These are phyloP conservation scores for Chirona hameri DNA, from an alignment of 2,888 invertebrate genomes.

Conservation along the genomic window DNA sequence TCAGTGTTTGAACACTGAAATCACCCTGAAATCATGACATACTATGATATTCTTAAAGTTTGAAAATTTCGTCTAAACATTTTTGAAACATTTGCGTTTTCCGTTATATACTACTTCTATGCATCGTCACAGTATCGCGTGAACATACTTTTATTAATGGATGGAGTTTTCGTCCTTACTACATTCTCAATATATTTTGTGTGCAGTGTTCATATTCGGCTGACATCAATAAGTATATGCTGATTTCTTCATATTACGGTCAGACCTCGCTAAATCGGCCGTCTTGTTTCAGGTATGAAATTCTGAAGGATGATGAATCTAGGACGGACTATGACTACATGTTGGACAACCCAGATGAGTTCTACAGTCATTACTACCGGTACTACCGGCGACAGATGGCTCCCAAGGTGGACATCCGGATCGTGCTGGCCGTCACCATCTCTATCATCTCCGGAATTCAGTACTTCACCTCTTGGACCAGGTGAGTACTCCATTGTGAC, in stretches of 20 bases:
- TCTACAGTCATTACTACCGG: slow-evolving; percentile 85
- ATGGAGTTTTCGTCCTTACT: too few relatives aligned
- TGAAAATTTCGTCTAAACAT: not conserved
- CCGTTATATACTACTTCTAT: too few relatives aligned
- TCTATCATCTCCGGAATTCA: slow-evolving; percentile 80
- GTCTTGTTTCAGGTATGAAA: slow-evolving; percentile 58
- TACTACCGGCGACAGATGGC: slow-evolving; percentile 83
- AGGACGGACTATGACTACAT: slow-evolving; percentile 88
- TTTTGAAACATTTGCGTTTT: too few relatives aligned
- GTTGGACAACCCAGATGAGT: slow-evolving; percentile 90
- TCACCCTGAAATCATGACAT: too few relatives aligned
- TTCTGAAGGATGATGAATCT: slow-evolving; percentile 83
- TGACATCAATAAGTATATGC: too few relatives aligned
- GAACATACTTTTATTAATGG: too few relatives aligned
- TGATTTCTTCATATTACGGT: too few relatives aligned
- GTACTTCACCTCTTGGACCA: slow-evolving; percentile 72
- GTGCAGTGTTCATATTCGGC: too few relatives aligned
- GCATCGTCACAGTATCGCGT: too few relatives aligned
- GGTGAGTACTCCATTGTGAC: slow-evolving; percentile 51
- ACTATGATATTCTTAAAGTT: too few relatives aligned
- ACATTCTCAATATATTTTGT: not conserved
- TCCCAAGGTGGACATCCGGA: slow-evolving; percentile 84
- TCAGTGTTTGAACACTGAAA: not conserved
- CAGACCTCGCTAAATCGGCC: too few relatives aligned
- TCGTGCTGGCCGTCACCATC: slow-evolving; percentile 79